Base-by-base conservation (phyloP, 2,888 invertebrate genomes). In the Azorinus chamasolen region DNA sequence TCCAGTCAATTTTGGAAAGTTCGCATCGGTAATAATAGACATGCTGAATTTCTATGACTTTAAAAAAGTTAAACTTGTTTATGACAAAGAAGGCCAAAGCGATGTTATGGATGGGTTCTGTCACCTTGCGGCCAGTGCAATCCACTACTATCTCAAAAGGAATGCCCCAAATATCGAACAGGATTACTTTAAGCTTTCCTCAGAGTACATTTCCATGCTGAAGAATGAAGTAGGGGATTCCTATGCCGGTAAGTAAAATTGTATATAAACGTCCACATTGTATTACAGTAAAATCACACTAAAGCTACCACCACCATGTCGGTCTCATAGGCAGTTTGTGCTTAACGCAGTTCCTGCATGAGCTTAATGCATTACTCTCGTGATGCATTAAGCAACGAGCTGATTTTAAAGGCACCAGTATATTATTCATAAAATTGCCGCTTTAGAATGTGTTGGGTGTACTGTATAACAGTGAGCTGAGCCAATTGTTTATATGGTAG, bases 61-160 rank as follows among this genome's bases (percentile, higher is more conserved):
- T 89, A 70, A 62, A n/a, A 82, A 74, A 18, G 66, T 86, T 24
- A 95, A 96, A 50, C 93, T 97, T 69, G 93, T 97, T 82, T 97
- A 97, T 93, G 96, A 97, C 85, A 95, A 95, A 14, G 94, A 95
- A 73, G 96, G 96, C 0, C 95, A 96, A 81, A 96, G 96, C 0
- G 96, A 95, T 87, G 93, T 94, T 50, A 94, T 95, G 85, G 93
- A 94, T 14, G 95, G 95, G 76, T 96, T 96, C 6, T 98, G 97
- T 84, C 95, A 95, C 85, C 94, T 97, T 22, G 95, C 96, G 92
- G 96, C 96, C 94, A 95, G 95, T 76, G 95, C 96, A 0, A 93
- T 97, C 80, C 96, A 96, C 58, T 94, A 95, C 83, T 94, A 81
- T 22, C 68, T 89, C 16, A 51, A 68, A 18, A 69, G 65, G 2